phyloP scores from a whole-genome alignment of 1,140 invertebrate genomes.

The Drosophila melanica region DNA sequence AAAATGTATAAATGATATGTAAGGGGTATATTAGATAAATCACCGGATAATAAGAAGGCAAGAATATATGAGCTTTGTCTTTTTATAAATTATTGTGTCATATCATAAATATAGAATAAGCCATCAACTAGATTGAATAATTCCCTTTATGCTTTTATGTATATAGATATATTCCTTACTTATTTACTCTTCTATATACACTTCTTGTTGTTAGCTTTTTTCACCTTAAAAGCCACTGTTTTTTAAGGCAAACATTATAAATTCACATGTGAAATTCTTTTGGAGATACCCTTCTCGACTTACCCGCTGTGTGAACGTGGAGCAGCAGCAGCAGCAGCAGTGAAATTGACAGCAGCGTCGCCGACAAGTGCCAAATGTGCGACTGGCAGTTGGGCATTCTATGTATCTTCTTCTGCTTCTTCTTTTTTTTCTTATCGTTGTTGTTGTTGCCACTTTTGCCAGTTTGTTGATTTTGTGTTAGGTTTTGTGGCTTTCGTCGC shows the following conservation, averaged over 20 bases:
- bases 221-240: slow-evolving; percentile 22
- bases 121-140: too few species aligned
- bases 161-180: too few species aligned
- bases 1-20: not conserved
- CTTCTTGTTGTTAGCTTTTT: slow-evolving; percentile 1
- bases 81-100: too few species aligned
- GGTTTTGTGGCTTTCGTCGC: slow-evolving; percentile 73
- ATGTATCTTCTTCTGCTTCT: slow-evolving; percentile 32
- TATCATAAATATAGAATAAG: too few species aligned
- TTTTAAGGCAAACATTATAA: slow-evolving; percentile 48
- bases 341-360: slow-evolving; percentile 42
- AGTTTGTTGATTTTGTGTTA: slow-evolving; percentile 51
- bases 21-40: not conserved
- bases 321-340: slow-evolving; percentile 62
- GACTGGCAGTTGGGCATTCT: slow-evolving; percentile 59
- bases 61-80: not conserved
- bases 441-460: slow-evolving; percentile 42
- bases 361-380: slow-evolving; percentile 61
- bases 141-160: too few species aligned
- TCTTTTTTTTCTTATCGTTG: slow-evolving; percentile 25
- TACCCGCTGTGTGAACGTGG: slow-evolving; percentile 61
- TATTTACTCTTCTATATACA: too few species aligned
- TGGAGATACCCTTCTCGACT: slow-evolving; percentile 33
- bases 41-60: not conserved
- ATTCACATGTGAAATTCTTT: slow-evolving; percentile 67